A percentile compares a stretch with the other conserved stretches of the same genome.
phyloP scores from a whole-genome alignment of 2,113 vertebrate species.

The Pangasianodon gigas region DNA sequence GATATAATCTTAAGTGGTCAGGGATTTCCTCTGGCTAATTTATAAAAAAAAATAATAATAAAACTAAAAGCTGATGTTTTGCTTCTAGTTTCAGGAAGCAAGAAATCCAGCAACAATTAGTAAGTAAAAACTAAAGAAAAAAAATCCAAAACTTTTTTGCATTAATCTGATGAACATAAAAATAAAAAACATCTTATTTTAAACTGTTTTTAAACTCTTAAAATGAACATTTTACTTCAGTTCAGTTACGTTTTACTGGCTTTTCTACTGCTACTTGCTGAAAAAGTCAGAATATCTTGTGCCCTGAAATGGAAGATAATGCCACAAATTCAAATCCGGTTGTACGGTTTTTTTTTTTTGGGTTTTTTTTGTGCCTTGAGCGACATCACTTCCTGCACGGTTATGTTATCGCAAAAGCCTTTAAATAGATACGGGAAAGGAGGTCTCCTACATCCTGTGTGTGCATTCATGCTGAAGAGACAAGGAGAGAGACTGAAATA shows the following conservation, averaged over 20 bases:
- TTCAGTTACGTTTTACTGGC: no score
- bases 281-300: no score
- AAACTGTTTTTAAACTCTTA: neutral
- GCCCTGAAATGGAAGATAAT: neutral
- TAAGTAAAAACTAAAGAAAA: neutral
- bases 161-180: neutral
- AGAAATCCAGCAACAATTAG: neutral
- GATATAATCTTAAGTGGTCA: neutral
- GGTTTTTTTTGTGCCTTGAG: neutral
- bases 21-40: neutral
- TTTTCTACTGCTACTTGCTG: no score
- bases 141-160: neutral
- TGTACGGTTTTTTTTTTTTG: neutral
- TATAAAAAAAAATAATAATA: neutral
- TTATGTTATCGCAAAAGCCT: neutral
- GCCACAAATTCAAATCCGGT: neutral
- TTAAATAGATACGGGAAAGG: no score
- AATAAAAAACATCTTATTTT: neutral
- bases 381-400: neutral
- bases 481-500: neutral
- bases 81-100: neutral
- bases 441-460: neutral
- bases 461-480: neutral
- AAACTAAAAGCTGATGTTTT: neutral
- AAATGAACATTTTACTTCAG: no score